Percentiles rank a stretch among this genome's conserved stretches.
These are phyloP conservation scores for Xiphophorus hellerii DNA, from an alignment of 2,113 vertebrate species.

Conservation along the genomic window DNA sequence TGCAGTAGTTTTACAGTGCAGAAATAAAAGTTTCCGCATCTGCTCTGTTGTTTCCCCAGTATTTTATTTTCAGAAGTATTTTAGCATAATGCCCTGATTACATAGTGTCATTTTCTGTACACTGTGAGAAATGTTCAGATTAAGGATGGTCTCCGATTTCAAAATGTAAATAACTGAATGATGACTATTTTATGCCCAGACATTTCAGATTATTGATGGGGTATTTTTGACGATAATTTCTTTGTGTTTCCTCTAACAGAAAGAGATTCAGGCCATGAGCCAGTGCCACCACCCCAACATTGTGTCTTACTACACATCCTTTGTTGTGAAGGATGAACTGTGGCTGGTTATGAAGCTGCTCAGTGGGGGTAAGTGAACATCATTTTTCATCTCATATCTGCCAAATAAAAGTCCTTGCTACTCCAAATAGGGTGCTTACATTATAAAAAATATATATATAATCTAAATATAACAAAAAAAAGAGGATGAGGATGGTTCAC, in stretches of 20 bases:
- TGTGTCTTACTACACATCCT: constrained; percentile 97
- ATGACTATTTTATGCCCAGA: neutral
- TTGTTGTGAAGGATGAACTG: constrained; percentile 97
- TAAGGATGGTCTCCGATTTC: neutral
- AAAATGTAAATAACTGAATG: neutral
- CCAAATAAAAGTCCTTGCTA: neutral
- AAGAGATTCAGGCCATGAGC: constrained; percentile 90
- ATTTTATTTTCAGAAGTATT: neutral
- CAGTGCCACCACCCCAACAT: constrained; percentile 99
- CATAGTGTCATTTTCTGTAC: neutral
- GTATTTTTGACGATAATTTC: neutral
- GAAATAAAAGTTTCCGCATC: neutral
- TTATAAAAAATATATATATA: neutral
- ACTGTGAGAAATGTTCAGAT: neutral
- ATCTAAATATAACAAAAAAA: neutral
- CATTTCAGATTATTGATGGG: neutral
- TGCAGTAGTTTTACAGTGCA: neutral
- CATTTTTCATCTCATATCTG: neutral
- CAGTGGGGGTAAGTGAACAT: constrained; percentile 86
- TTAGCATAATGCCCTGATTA: neutral
- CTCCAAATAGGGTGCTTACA: neutral
- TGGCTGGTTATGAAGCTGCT: constrained; percentile 99
- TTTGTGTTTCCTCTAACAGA: constrained; percentile 60
- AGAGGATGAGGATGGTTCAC: neutral
- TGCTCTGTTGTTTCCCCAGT: neutral